These are phyloP conservation scores for Lagocephalus sceleratus DNA, from an alignment of 2,797 vertebrate genomes.

Conservation along the genomic window DNA sequence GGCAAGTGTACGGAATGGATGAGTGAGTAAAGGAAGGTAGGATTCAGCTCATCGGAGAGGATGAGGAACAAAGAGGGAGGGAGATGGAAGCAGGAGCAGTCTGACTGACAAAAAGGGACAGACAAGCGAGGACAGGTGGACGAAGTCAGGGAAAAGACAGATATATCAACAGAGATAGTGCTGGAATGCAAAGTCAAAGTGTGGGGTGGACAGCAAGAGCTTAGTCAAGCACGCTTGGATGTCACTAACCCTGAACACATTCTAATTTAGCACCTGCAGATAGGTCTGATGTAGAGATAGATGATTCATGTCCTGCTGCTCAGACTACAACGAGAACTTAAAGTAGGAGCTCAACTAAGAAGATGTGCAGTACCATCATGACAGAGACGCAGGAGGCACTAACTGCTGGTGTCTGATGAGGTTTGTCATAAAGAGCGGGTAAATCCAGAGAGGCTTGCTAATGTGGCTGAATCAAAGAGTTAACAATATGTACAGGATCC, in stretches of 20 bases:
- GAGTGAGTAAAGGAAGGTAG: constrained; percentile 66
- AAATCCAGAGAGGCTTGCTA: too few relatives aligned
- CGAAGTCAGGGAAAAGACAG: constrained; percentile 39
- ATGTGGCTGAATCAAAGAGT: too few relatives aligned
- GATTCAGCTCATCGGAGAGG: constrained; percentile 43
- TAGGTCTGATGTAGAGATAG: neutral
- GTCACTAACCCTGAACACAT: neutral
- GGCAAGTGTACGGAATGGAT: constrained; percentile 82
- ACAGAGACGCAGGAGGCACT: too few relatives aligned
- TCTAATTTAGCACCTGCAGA: neutral
- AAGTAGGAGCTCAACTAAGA: too few relatives aligned
- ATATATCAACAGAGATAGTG: constrained; percentile 58
- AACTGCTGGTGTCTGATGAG: too few relatives aligned
- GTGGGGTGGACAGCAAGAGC: constrained; percentile 52
- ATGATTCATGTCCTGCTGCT: too few relatives aligned
- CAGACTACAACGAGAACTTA: too few relatives aligned
- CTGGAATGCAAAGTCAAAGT: constrained; percentile 60
- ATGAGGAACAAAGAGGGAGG: constrained; percentile 40
- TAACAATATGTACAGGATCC: too few relatives aligned
- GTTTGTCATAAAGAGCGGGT: too few relatives aligned
- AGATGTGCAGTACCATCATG: too few relatives aligned
- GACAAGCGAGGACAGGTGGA: constrained; percentile 49
- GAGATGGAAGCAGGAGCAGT: constrained; percentile 30
- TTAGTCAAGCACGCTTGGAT: constrained; percentile 34
- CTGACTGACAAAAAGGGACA: constrained; percentile 43